phyloP scores from a whole-genome alignment of 1,140 invertebrate genomes.

The Ericerus pela region DNA sequence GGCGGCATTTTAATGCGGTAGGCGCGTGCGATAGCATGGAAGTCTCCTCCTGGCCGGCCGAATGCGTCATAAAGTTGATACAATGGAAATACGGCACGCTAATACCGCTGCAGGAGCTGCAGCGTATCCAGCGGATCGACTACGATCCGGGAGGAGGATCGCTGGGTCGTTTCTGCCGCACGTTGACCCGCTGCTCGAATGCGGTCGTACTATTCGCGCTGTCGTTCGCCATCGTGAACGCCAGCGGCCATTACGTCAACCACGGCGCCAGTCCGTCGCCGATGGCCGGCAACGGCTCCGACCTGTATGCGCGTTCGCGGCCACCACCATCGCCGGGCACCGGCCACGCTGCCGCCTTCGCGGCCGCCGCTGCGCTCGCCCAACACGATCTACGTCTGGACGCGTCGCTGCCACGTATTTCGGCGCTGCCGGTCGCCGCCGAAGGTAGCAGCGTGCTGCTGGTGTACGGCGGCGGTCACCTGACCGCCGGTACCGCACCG shows the following conservation, averaged over 20 bases:
- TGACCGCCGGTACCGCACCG: too few species aligned
- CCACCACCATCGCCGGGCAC: neutral
- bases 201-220: neutral
- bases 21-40: neutral
- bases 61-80: neutral
- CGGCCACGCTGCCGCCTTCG: neutral
- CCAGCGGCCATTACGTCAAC: slow-evolving; percentile 4
- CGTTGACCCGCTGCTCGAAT: neutral
- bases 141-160: slow-evolving; percentile 4
- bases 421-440: neutral
- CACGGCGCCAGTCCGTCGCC: neutral
- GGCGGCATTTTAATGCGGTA: neutral
- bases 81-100: neutral
- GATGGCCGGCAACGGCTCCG: too few species aligned
- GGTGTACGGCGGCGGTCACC: too few species aligned
- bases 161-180: neutral
- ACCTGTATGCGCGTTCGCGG: neutral
- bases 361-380: neutral
- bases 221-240: neutral
- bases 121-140: neutral
- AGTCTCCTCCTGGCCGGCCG: neutral
- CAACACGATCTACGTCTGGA: neutral
- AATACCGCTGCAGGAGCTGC: neutral
- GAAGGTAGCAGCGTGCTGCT: too few species aligned
- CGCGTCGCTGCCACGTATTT: neutral